Evolutionary conservation across 2,888 invertebrate genomes (phyloP), one percentile per base, ranked within the genome.

Genomic region (Torymus aiolomorphi): DNA sequence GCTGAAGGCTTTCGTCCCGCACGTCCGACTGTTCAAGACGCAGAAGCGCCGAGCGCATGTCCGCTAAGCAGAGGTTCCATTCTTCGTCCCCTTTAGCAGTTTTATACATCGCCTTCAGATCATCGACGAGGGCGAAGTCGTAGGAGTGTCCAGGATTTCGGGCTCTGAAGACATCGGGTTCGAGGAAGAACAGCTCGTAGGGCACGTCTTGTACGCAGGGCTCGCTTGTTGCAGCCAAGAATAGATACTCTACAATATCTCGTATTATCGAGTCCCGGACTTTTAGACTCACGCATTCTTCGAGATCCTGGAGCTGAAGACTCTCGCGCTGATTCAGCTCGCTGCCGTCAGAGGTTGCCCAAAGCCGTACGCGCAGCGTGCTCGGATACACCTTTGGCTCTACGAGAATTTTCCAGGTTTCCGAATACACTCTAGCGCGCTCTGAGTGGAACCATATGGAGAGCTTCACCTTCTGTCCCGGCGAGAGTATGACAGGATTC

Each of bases 401-500:
- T 13, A 91, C 90, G n/a, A 86, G 85, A 0, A 93, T 77, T 83
- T 91, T 91, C 93, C 93, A 93, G 18, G 83, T 86, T 84, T 93
- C 93, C 2, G 84, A 88, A 61, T 88, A 91, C 11, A 91, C 88
- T 2, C 91, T 91, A 1, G 91, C 87, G 24, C 84, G 85, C 8
- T 88, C 87, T 1, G 92, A 90, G 65, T 91, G 84, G 84, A 93
- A 94, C 82, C 92, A 92, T 52, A 93, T 89, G 14, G 85, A 88
- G 62, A 93, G 83, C 51, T 90, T 83, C 61, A 89, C 89, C 2
- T 85, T 88, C 83, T 92, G 91, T 0, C 92, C 92, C 0, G 93
- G 93, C 0, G 91, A 87, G 61, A 94, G 80, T 0, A 92, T 86
- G 18, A 91, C 90, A 85, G 92, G 92, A 82, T 92, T 93, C 87